These are phyloP conservation scores for Solen grandis DNA, from an alignment of 1,140 invertebrate species.

Conservation along the genomic window DNA sequence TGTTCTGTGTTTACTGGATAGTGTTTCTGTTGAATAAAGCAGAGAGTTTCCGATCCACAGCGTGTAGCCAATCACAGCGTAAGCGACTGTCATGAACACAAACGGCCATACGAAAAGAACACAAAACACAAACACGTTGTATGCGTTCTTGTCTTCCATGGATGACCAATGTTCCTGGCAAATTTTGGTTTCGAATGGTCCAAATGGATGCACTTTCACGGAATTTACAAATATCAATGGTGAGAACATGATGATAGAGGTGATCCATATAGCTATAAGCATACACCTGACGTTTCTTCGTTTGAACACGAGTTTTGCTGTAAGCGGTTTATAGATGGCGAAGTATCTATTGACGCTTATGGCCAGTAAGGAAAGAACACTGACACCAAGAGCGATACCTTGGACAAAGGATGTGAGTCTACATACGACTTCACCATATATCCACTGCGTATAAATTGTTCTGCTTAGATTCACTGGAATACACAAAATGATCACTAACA, in stretches of 20 bases:
- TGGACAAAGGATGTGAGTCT: conserved; percentile 60
- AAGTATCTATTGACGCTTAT: conserved; percentile 62
- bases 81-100: conserved; percentile 90
- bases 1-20: neutral
- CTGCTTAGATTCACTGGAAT: conserved; percentile 90
- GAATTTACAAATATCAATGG: conserved; percentile 41
- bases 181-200: conserved; percentile 1
- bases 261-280: neutral
- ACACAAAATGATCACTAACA: conserved; percentile 89
- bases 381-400: conserved; percentile 59
- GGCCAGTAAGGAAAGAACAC: conserved; percentile 67
- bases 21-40: conserved; percentile 3
- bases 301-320: conserved; percentile 33
- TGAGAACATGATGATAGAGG: conserved; percentile 11
- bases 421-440: conserved; percentile 88
- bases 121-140: conserved; percentile 33
- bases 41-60: conserved; percentile 88
- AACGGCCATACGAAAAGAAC: conserved; percentile 85
- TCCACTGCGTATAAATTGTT: conserved; percentile 93
- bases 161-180: conserved; percentile 31
- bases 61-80: conserved; percentile 90
- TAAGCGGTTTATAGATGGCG: conserved; percentile 40
- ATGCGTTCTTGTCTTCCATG: neutral
- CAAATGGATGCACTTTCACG: neutral
- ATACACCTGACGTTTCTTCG: conserved; percentile 9